phyloP scores from a whole-genome alignment of 35 echinoderm and acorn worm species.

The Patiria miniata region DNA sequence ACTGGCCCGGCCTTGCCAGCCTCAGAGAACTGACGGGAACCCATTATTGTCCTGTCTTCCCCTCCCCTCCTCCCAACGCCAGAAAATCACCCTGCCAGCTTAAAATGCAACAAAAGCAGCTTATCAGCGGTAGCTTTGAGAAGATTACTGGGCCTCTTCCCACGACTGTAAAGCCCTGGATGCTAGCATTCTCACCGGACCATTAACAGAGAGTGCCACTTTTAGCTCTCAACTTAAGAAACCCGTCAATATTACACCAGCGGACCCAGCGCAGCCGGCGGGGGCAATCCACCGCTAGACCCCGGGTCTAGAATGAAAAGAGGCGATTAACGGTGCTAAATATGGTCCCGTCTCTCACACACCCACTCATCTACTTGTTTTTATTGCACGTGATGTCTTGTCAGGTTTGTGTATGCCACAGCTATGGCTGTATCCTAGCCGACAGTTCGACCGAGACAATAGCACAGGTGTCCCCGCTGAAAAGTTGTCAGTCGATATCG shows the following conservation, averaged over 20 bases:
- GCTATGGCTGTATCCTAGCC: not conserved
- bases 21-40: not conserved
- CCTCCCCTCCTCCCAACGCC: not conserved
- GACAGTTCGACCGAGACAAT: not conserved
- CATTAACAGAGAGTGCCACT: slow-evolving; percentile 7
- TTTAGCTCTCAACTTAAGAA: slow-evolving; percentile 1
- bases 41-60: not conserved
- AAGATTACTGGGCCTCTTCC: not conserved
- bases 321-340: slow-evolving; percentile 13
- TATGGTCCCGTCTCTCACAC: not conserved
- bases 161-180: not conserved
- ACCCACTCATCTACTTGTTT: not conserved
- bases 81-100: slow-evolving; percentile 1
- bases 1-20: not conserved
- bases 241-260: slow-evolving; percentile 15
- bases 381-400: not conserved
- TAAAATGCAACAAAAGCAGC: slow-evolving; percentile 26
- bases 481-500: not conserved
- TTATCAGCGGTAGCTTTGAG: slow-evolving; percentile 1
- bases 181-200: slow-evolving; percentile 12
- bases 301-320: not conserved
- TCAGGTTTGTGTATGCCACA: not conserved
- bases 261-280: not conserved
- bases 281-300: not conserved
- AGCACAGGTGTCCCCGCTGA: slow-evolving; percentile 9